Conservation (phyloP, 2,113 vertebrate genomes). For the Xiphophorus maculatus region DNA sequence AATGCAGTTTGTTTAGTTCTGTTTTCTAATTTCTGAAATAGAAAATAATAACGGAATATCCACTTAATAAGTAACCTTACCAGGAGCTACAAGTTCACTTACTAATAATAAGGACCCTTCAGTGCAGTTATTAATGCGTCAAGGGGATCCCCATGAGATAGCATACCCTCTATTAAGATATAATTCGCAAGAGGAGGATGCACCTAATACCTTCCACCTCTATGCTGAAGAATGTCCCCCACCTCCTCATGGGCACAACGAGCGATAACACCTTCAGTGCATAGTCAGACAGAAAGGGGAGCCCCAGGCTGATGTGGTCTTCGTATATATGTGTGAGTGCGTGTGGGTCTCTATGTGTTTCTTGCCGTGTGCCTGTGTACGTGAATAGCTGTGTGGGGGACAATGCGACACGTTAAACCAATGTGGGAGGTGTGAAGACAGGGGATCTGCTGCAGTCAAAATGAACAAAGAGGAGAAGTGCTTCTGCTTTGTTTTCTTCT, state of each 20-base stretch:
- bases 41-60: neutral
- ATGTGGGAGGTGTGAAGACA: constrained; percentile 77
- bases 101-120: constrained; percentile 5
- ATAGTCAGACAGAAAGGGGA: constrained; percentile 57
- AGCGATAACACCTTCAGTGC: constrained; percentile 63
- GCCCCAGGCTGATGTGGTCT: constrained; percentile 62
- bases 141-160: constrained; percentile 48
- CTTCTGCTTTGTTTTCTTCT: constrained; percentile 57
- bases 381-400: constrained; percentile 64
- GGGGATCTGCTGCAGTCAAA: constrained; percentile 72
- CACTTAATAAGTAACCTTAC: neutral
- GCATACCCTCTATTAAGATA: constrained; percentile 3
- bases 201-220: constrained; percentile 31
- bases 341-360: constrained; percentile 15
- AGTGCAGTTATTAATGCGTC: constrained; percentile 9
- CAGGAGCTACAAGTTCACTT: constrained; percentile 1
- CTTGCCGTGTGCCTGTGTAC: constrained; percentile 28
- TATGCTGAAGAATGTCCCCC: constrained; percentile 49
- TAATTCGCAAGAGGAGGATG: constrained; percentile 21
- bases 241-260: constrained; percentile 53
- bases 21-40: neutral
- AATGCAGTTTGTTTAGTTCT: neutral
- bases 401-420: constrained; percentile 72
- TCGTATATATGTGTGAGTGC: constrained; percentile 20
- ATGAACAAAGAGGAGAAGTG: constrained; percentile 67